A percentile compares a stretch with the other conserved stretches of the same genome.
phyloP scores from a whole-genome alignment of 2,797 vertebrate genomes.

The Scyliorhinus canicula region DNA sequence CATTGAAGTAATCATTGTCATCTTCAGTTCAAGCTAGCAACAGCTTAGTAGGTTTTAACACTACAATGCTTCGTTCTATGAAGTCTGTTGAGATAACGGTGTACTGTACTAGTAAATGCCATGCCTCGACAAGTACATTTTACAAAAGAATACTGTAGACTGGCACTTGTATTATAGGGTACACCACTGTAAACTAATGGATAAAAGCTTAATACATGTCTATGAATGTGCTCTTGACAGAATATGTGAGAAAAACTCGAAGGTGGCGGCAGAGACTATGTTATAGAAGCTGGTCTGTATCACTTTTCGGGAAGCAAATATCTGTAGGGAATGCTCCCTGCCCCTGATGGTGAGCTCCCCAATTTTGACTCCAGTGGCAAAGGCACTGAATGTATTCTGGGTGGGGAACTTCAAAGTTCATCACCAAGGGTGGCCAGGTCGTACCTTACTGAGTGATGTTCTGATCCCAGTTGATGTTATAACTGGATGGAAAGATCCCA shows the following conservation, averaged over 20 bases:
- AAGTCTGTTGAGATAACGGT: neutral
- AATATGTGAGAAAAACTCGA: neutral
- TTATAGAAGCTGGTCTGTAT: neutral
- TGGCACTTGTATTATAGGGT: conserved; percentile 14
- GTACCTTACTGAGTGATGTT: no score
- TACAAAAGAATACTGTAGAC: neutral
- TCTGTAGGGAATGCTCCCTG: neutral
- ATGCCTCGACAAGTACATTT: neutral
- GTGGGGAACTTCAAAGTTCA: no score
- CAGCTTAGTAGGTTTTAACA: neutral
- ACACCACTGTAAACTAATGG: neutral
- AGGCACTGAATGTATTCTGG: no score
- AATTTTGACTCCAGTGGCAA: no score
- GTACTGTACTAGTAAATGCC: neutral
- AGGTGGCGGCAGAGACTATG: neutral
- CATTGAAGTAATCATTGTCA: neutral
- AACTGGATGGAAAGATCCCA: no score
- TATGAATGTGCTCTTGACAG: neutral
- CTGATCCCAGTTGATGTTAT: no score
- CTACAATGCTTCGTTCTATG: neutral
- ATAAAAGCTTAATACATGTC: conserved; percentile 3
- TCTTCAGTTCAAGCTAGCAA: neutral
- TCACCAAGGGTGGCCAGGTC: no score
- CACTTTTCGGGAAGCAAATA: neutral
- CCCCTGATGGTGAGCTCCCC: neutral